Conservation (phyloP, 1,140 invertebrate genomes). For the Teleopsis dalmanni region DNA sequence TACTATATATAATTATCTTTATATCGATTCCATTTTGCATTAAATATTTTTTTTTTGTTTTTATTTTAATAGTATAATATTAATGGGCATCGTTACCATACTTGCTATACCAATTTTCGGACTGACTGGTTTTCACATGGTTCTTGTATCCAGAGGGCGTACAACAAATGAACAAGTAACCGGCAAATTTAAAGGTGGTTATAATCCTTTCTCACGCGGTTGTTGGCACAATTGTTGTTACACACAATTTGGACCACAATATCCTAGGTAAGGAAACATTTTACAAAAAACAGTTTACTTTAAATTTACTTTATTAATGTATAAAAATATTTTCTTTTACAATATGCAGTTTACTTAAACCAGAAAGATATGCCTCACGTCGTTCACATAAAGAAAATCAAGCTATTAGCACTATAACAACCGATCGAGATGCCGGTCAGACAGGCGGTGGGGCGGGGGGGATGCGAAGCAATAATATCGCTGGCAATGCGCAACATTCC, state of each 20-base stretch:
- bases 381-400: slow-evolving; percentile 42
- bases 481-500: slow-evolving; percentile 12
- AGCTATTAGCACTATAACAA: slow-evolving; percentile 42
- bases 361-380: slow-evolving; percentile 47
- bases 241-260: slow-evolving; percentile 91
- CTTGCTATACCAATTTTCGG: slow-evolving; percentile 95
- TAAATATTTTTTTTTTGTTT: neutral
- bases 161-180: slow-evolving; percentile 99
- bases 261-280: slow-evolving; percentile 70
- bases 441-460: slow-evolving; percentile 10
- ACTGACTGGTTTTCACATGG: slow-evolving; percentile 94
- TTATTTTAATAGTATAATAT: slow-evolving; percentile 63
- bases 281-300: neutral
- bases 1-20: slow-evolving; percentile 5
- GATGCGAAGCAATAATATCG: slow-evolving; percentile 8
- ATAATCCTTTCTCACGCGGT: slow-evolving; percentile 92
- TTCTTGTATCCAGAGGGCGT: slow-evolving; percentile 91
- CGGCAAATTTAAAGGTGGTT: slow-evolving; percentile 94
- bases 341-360: slow-evolving; percentile 44
- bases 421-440: slow-evolving; percentile 37
- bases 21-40: neutral
- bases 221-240: slow-evolving; percentile 93
- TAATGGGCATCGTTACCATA: slow-evolving; percentile 85
- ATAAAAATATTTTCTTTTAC: neutral
- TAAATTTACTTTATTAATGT: neutral